Base-by-base conservation (phyloP, 2,113 vertebrate species). In the Ciconia maguari region DNA sequence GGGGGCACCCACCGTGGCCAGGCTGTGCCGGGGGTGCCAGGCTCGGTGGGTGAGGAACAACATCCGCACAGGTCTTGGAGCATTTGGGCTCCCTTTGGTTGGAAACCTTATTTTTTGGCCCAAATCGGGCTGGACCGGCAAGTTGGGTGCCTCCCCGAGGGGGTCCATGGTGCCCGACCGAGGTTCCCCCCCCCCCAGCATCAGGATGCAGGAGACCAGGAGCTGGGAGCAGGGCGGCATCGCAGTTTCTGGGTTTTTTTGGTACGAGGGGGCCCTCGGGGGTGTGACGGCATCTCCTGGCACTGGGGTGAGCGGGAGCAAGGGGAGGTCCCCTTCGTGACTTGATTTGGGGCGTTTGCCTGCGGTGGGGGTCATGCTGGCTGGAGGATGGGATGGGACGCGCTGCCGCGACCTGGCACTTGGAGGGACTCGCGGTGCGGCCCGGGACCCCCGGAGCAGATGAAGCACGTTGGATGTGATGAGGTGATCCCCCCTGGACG, bases 361-460 rank as follows among this genome's bases (percentile, higher is more conserved):
- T 7, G 16, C 0, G 5, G 7, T 11, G 49, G 75, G 62, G 58
- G 10, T 32, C 44, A 20, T 16, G 2, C 25, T 10, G 78, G 55
- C 12, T 49, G 38, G 52, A 48, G 29, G 58, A 16, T 1, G 11
- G 15, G 8, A 30, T 49, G 60, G 49, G 60, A 34, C 22, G 5
- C 0, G 2, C 10, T 2, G 18, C 27, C 4, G 13, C 1, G 17
- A 61, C 21, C 46, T 10, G 5, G 16, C 1, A 0, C 24, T 18
- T 7, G 48, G 16, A 13, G 41, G 32, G 7, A 7, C 32, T 72
- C 4, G 2, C 0, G 0, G 29, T 30, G 22, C 15, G 2, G 17
- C 36, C 27, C 0, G 3, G 49, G 5, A 19, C 20, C 61, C 65
- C 76, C 5, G 16, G 57, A 41, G 29, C 14, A 66, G 65, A 7